Percentiles rank a stretch among this genome's conserved stretches.
These are phyloP conservation scores for Menura novaehollandiae DNA, from an alignment of 2,113 vertebrate genomes.

Conservation along the genomic window DNA sequence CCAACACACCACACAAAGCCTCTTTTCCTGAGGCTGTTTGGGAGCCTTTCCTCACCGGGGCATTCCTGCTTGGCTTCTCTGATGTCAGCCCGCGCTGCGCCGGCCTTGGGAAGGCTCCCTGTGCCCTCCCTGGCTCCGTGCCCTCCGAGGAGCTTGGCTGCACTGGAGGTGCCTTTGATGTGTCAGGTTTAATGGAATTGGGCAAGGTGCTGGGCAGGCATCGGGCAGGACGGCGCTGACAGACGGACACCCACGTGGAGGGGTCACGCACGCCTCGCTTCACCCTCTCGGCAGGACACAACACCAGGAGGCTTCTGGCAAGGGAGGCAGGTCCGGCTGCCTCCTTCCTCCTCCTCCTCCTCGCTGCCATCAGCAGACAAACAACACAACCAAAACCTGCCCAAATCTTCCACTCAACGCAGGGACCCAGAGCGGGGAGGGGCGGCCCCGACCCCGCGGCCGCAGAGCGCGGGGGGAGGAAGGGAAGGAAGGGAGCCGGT, in stretches of 20 bases:
- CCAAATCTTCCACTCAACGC: not conserved
- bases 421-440: not conserved
- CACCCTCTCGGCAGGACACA: not conserved
- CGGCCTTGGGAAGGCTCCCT: not conserved
- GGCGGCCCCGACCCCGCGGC: too few species aligned
- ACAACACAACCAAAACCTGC: not conserved
- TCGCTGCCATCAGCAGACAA: fast-evolving
- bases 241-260: not conserved
- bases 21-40: not conserved
- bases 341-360: not conserved
- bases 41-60: not conserved
- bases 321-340: not conserved
- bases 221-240: not conserved
- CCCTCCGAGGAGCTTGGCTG: not conserved
- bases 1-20: fast-evolving
- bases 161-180: not conserved
- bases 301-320: not conserved
- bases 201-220: not conserved
- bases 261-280: not conserved
- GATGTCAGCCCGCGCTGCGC: not conserved
- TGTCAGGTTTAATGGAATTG: not conserved
- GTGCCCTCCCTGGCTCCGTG: not conserved
- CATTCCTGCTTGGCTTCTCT: not conserved
- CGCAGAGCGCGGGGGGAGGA: too few species aligned
- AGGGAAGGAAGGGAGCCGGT: not conserved